Evolutionary conservation across 2,797 vertebrate species (phyloP), one percentile per base, ranked within the genome.

Genomic region (Lutjanus argentimaculatus): DNA sequence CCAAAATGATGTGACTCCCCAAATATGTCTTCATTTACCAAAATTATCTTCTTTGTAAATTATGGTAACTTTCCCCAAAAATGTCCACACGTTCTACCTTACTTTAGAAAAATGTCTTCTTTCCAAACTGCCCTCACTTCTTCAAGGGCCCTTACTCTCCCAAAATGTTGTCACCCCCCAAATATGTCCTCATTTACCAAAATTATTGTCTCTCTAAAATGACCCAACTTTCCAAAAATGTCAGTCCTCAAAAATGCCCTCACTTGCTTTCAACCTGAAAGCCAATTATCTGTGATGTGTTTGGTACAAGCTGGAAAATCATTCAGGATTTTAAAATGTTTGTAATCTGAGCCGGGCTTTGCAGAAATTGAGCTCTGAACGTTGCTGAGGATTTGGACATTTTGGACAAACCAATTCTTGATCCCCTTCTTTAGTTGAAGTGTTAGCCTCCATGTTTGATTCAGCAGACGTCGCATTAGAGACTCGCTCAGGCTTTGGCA

Each of bases 401-500:
- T 72, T 57, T 40, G 13, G 22, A 46, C 17, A 11, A 66, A 55
- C 14, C 12, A 1, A 8, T 52, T 64, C 22, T 65, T 4, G 43
- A 75, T 43, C 40, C 10, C 8, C 8, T 17, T 59, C 17, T 22
- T 56, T 30, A 21, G 3, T 42, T 17, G 10, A 71, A 19, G 63
- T 42, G 64, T 51, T 13, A 49, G 52, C 52, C 15, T 69, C 56
- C 40, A 62, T 53, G 73, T 80, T 70, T 65, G 59, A 83, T 71
- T 67, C 43, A 48, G 72, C 36, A 79, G 76, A 69, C 25, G 5
- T 66, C 43, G 43, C 72, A 72, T 74, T 21, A 25, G 67, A 77
- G 73, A 8, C 64, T 53, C 43, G 1, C 12, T 68, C 52, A n/a
- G 66, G 22, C 67, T 63, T 56, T 85, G 88, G 76, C 76, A 73